These are phyloP conservation scores for Bursaphelenchus mucronatus DNA, from an alignment of 1,140 invertebrate species.

Conservation along the genomic window DNA sequence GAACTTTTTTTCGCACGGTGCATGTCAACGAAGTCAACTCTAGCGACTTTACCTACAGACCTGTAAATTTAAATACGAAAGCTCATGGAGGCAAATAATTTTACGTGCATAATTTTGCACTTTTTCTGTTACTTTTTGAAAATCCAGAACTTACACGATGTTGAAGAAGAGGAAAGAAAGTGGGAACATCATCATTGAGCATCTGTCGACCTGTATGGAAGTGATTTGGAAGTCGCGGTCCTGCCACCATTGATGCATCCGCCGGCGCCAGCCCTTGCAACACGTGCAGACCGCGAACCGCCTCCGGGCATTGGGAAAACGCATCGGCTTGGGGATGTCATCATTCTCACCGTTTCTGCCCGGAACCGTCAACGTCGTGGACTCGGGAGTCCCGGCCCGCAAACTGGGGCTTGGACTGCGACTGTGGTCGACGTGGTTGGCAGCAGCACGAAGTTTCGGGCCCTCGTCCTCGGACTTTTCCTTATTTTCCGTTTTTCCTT, in stretches of 20 bases:
- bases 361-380: conserved; percentile 8
- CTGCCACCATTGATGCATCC: background rate
- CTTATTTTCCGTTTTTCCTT: conserved; percentile 26
- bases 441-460: background rate
- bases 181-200: conserved; percentile 58
- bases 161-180: conserved; percentile 55
- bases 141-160: conserved; percentile 39
- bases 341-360: conserved; percentile 20
- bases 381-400: background rate
- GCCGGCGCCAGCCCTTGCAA: conserved; percentile 5
- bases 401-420: background rate
- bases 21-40: no score
- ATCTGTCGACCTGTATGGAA: conserved; percentile 58
- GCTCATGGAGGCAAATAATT: no score
- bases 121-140: background rate
- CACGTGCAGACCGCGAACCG: conserved; percentile 6
- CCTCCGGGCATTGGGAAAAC: conserved; percentile 9
- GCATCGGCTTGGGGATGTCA: conserved; percentile 20
- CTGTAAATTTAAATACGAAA: no score
- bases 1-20: no score
- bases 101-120: background rate
- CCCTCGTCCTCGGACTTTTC: conserved; percentile 14
- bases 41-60: no score
- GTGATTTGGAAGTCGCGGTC: conserved; percentile 55
- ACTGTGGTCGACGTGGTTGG: background rate